Evolutionary conservation across 2,888 invertebrate species (phyloP), one percentile per base, ranked within the genome.

Genomic region (Metopia argyrocephala): DNA sequence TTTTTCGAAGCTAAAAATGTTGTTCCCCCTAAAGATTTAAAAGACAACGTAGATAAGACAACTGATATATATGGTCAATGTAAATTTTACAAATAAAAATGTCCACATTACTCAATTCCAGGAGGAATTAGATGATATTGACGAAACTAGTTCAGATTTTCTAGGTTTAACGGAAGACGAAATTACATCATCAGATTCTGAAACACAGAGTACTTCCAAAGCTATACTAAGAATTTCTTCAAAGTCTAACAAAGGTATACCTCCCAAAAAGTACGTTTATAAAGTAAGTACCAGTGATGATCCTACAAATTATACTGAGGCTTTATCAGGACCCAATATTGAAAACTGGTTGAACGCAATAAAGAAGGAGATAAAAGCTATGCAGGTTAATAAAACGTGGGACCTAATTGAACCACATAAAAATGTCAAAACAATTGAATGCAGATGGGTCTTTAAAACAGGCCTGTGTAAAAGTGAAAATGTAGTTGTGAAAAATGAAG

Each of bases 251-350:
- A 71, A 59, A 28, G 65, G 25, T 4, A n/a, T 64, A 25, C 20
- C 62, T 45, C 61, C 76, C 2, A 52, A 62, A 28, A 64, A 45
- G 5, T 65, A 38, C 38, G 70, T 50, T 6, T 66, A 52, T 27
- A 56, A 46, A 23, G 48, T 56, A 12, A 20, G 38, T 18, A 5
- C 18, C 4, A 21, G 12, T 27, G n/a, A 23, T 38, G 57, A 76
- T 18, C 66, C 71, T 15, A 7, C 50, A 28, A 66, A 1, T 52
- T 66, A 62, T n/a, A 27, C n/a, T 7, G 59, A 27, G 28, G 38
- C 28, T 23, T 18, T 23, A 5, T 27, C n/a, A 27, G 31, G n/a
- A n/a, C 18, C 59, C 28, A 31, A 46, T 2, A 46, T 46, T 2
- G 9, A 46, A n/a, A 46, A 46, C 1, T 46, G 1, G 2, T 2